Conservation (phyloP, 2,113 vertebrate species). For the Laterallus jamaicensis region DNA sequence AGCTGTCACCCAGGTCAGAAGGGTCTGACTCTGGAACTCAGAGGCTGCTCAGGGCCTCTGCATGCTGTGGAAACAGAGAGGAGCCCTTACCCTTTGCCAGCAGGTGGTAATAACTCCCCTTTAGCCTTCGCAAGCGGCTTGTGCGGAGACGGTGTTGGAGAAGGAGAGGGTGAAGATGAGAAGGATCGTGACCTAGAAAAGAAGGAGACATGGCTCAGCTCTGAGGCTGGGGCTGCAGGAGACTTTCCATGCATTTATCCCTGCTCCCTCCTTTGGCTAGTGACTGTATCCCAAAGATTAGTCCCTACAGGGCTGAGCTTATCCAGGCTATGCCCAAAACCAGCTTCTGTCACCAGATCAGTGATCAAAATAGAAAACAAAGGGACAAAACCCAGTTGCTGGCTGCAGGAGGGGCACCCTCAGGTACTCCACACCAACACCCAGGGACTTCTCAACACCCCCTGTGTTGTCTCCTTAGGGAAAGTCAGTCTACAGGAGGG, state of each 20-base stretch:
- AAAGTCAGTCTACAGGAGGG: accelerated
- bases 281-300: background rate
- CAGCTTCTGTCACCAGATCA: background rate
- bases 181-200: constrained; percentile 88
- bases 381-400: background rate
- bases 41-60: background rate
- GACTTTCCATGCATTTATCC: background rate
- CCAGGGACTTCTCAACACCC: background rate
- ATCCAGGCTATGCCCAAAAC: background rate
- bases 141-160: constrained; percentile 84
- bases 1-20: background rate
- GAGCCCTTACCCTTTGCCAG: constrained; percentile 83
- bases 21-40: background rate
- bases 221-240: background rate
- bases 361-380: background rate
- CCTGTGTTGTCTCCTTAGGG: background rate
- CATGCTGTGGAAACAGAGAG: accelerated
- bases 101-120: constrained; percentile 77
- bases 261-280: accelerated
- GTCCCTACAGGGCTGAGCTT: background rate
- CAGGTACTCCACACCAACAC: background rate
- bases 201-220: background rate
- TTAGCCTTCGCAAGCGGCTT: constrained; percentile 85
- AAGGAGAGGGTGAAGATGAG: constrained; percentile 89
- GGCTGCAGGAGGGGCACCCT: background rate